These are phyloP conservation scores for Salpingus planirostris DNA, from an alignment of 2,888 invertebrate genomes.

Conservation along the genomic window DNA sequence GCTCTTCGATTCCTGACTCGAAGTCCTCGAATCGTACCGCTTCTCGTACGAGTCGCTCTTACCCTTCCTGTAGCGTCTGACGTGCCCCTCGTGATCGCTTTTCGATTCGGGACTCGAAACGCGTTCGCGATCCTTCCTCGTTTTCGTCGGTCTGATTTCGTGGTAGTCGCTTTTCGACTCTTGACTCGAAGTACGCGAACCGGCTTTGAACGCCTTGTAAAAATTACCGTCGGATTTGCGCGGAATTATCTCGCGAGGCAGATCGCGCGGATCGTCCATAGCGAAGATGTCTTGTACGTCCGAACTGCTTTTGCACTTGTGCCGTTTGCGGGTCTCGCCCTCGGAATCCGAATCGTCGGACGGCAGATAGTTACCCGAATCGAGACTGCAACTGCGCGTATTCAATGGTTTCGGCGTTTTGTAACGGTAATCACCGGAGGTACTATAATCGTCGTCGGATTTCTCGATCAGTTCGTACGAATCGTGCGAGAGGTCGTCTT, in stretches of 20 bases:
- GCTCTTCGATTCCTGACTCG: constrained; percentile 53
- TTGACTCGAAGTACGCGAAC: constrained; percentile 56
- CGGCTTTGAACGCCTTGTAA: constrained; percentile 59
- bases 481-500: constrained; percentile 81
- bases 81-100: neutral
- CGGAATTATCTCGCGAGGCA: constrained; percentile 62
- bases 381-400: constrained; percentile 60
- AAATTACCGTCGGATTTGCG: constrained; percentile 66
- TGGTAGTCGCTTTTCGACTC: constrained; percentile 60
- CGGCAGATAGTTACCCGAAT: constrained; percentile 69
- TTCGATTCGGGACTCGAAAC: neutral
- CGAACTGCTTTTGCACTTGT: constrained; percentile 57
- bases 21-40: constrained; percentile 7
- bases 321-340: constrained; percentile 46
- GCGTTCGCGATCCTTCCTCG: neutral
- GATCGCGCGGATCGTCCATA: constrained; percentile 66
- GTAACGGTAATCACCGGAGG: constrained; percentile 35
- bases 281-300: constrained; percentile 70
- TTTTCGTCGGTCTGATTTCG: constrained; percentile 54
- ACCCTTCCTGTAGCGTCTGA: neutral
- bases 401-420: constrained; percentile 32
- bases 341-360: constrained; percentile 59
- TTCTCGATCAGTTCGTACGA: constrained; percentile 79
- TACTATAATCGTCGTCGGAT: constrained; percentile 57
- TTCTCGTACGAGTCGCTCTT: no score